Evolutionary conservation across 2,797 vertebrate species (phyloP).

Genomic region (Crocodylus rhombifer): DNA sequence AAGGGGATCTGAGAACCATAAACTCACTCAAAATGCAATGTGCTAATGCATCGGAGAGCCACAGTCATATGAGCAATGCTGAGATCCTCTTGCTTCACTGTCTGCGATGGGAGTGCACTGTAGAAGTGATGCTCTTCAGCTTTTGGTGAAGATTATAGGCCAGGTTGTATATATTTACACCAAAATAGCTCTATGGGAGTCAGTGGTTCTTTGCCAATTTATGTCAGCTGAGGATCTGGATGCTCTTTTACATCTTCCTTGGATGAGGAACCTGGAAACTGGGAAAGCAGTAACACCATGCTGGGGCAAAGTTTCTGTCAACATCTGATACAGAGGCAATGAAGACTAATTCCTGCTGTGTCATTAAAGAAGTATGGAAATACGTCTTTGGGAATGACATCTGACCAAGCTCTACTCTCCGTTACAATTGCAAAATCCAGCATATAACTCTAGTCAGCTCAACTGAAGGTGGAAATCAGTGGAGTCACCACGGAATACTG

Average conservation of each 20-base stretch:
- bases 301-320: neutral
- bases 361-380: neutral
- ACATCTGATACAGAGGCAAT: neutral
- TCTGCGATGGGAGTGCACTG: neutral
- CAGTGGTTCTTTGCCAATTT: neutral
- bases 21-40: neutral
- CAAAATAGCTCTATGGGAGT: neutral
- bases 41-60: neutral
- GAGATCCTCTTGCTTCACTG: neutral
- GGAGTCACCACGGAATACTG: neutral
- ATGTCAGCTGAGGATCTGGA: neutral
- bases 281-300: neutral
- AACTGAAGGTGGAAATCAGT: neutral
- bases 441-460: neutral
- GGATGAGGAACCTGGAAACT: neutral
- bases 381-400: neutral
- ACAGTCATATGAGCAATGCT: neutral
- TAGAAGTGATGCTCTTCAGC: neutral
- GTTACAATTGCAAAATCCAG: neutral
- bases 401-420: neutral
- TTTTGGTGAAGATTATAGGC: neutral
- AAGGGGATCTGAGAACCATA: neutral
- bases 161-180: neutral
- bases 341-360: rapidly evolving
- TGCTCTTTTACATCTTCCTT: neutral